These are phyloP conservation scores for Halcyon chelicuti DNA, from an alignment of 2,797 vertebrate genomes.

Conservation along the genomic window DNA sequence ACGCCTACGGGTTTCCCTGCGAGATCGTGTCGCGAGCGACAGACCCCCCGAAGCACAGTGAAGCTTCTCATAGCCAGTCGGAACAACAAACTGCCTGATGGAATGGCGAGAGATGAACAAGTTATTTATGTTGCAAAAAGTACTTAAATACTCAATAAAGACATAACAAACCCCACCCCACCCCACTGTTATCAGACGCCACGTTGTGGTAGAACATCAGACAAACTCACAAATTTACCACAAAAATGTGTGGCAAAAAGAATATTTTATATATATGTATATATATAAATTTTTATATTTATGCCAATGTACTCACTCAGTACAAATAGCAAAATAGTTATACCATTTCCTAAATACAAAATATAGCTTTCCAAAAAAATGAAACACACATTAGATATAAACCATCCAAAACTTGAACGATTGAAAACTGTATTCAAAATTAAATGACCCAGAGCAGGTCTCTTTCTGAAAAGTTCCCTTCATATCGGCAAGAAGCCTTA, in stretches of 20 bases:
- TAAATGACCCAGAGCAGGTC: slow-evolving; percentile 85
- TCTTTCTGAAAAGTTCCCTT: slow-evolving; percentile 89
- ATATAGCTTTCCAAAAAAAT: slow-evolving; percentile 89
- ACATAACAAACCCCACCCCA: slow-evolving; percentile 78
- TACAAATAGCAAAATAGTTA: slow-evolving; percentile 88
- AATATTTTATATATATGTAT: slow-evolving; percentile 86
- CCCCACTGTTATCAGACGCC: slow-evolving; percentile 80
- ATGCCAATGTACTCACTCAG: slow-evolving; percentile 87
- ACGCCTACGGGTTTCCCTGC: slow-evolving; percentile 59
- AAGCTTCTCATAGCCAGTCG: slow-evolving; percentile 74
- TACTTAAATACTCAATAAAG: slow-evolving; percentile 82
- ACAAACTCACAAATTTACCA: slow-evolving; percentile 86
- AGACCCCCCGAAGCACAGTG: slow-evolving; percentile 50
- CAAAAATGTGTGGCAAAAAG: slow-evolving; percentile 87
- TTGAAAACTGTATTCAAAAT: slow-evolving; percentile 88
- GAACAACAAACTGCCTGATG: slow-evolving; percentile 73
- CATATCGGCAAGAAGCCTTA: slow-evolving; percentile 87
- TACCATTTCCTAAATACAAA: slow-evolving; percentile 89
- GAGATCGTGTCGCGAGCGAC: slow-evolving; percentile 44
- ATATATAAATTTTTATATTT: slow-evolving; percentile 83
- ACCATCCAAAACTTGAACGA: slow-evolving; percentile 87
- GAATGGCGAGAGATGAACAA: slow-evolving; percentile 81
- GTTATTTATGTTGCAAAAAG: slow-evolving; percentile 77
- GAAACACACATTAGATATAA: slow-evolving; percentile 89
- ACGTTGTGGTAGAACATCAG: slow-evolving; percentile 84